Percentiles rank a stretch among this genome's conserved stretches.
Conservation (phyloP, 2,113 vertebrate genomes). For the Antidorcas marsupialis region DNA sequence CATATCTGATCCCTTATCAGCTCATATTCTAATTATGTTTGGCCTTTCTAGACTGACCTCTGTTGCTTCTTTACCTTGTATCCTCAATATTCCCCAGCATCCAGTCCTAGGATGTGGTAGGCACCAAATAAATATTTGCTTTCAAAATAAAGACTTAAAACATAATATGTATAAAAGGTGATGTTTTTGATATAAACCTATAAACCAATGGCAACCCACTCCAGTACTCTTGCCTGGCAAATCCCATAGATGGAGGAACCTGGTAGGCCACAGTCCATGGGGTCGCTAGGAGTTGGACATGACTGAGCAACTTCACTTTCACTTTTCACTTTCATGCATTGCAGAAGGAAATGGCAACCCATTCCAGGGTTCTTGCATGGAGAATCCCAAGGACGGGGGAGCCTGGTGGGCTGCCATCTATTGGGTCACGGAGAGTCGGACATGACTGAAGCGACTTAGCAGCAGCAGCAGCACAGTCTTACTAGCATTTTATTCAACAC, state of each 20-base stretch:
- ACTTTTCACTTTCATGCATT: too few relatives aligned
- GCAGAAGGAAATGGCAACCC: too few relatives aligned
- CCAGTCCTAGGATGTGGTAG: neutral
- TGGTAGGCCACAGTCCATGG: too few relatives aligned
- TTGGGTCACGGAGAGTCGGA: too few relatives aligned
- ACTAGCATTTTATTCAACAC: neutral
- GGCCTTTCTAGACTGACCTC: neutral
- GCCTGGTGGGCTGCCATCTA: too few relatives aligned
- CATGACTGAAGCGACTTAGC: too few relatives aligned
- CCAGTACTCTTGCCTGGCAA: too few relatives aligned
- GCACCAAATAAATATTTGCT: neutral
- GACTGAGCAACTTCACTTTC: too few relatives aligned
- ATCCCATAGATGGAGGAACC: too few relatives aligned
- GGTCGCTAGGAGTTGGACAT: rapidly evolving
- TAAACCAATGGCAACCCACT: neutral
- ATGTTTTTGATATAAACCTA: neutral
- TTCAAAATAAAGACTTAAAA: neutral
- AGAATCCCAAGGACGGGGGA: too few relatives aligned
- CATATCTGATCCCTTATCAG: neutral
- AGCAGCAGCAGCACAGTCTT: neutral
- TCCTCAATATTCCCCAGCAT: neutral
- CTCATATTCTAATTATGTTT: neutral
- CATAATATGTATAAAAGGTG: neutral
- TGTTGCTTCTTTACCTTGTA: neutral
- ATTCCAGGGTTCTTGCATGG: too few relatives aligned